Percentiles rank a stretch among this genome's conserved stretches.
phyloP scores from a whole-genome alignment of 2,888 invertebrate genomes.

The Acrobasis suavella region DNA sequence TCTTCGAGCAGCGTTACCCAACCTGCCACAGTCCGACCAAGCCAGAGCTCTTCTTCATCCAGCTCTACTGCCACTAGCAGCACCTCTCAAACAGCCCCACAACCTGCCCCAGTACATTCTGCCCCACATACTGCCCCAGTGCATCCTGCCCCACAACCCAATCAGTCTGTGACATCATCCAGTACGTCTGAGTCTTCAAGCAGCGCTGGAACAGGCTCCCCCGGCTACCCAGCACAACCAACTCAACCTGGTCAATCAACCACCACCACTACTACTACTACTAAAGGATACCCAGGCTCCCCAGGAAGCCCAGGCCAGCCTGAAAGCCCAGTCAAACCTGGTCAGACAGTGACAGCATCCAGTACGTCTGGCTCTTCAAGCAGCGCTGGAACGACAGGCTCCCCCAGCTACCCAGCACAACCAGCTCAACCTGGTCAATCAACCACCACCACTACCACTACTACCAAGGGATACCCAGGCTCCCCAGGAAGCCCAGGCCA shows the following conservation, averaged over 20 bases:
- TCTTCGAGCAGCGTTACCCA: background rate
- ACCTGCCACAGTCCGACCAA: too few species aligned
- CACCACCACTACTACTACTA: background rate
- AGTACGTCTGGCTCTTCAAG: background rate
- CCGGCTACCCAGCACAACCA: background rate
- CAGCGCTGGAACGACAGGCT: conserved; percentile 1
- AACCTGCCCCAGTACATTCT: too few species aligned
- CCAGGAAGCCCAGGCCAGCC: conserved; percentile 4
- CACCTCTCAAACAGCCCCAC: too few species aligned
- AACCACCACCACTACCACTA: background rate
- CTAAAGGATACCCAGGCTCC: background rate
- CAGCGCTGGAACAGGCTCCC: background rate
- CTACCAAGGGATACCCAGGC: too few species aligned
- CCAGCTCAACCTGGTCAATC: background rate
- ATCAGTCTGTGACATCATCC: background rate
- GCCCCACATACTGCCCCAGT: too few species aligned
- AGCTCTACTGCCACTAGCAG: too few species aligned
- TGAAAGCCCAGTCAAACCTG: background rate
- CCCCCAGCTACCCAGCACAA: background rate
- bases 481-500: background rate
- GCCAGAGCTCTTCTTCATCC: too few species aligned
- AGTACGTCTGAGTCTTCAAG: background rate
- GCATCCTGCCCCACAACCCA: too few species aligned
- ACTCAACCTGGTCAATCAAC: background rate
- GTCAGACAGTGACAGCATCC: background rate